Conservation (phyloP, 2,888 invertebrate genomes). For the Villa cingulata region DNA sequence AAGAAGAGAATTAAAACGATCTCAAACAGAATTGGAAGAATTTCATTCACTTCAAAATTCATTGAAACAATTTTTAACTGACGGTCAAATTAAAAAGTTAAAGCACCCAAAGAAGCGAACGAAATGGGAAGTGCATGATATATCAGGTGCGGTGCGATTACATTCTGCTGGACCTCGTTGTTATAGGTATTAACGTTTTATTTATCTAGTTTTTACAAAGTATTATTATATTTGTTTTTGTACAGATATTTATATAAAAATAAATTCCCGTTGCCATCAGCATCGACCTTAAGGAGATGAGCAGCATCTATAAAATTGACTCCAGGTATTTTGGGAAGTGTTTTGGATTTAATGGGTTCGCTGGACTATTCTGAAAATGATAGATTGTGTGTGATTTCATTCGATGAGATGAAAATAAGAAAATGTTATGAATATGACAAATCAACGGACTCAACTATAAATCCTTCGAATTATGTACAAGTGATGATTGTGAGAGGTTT, state of each 20-base stretch:
- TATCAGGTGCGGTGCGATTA: background rate
- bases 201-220: too few relatives aligned
- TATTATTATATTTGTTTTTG: too few relatives aligned
- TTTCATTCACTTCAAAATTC: too few relatives aligned
- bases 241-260: background rate
- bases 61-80: background rate
- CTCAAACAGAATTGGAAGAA: too few relatives aligned
- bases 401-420: conserved; percentile 10
- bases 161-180: background rate
- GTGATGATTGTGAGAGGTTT: background rate
- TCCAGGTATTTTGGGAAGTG: background rate
- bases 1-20: too few relatives aligned
- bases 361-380: background rate
- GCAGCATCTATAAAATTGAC: background rate
- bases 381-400: conserved; percentile 9
- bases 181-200: too few relatives aligned
- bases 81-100: background rate
- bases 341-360: too few relatives aligned
- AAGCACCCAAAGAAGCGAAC: too few relatives aligned
- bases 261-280: background rate
- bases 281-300: background rate
- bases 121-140: background rate
- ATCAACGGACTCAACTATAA: conserved; percentile 3
- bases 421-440: conserved; percentile 7
- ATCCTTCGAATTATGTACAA: conserved; percentile 8